These are phyloP conservation scores for Myrmophylax atrothorax DNA, from an alignment of 2,113 vertebrate genomes.

Conservation along the genomic window DNA sequence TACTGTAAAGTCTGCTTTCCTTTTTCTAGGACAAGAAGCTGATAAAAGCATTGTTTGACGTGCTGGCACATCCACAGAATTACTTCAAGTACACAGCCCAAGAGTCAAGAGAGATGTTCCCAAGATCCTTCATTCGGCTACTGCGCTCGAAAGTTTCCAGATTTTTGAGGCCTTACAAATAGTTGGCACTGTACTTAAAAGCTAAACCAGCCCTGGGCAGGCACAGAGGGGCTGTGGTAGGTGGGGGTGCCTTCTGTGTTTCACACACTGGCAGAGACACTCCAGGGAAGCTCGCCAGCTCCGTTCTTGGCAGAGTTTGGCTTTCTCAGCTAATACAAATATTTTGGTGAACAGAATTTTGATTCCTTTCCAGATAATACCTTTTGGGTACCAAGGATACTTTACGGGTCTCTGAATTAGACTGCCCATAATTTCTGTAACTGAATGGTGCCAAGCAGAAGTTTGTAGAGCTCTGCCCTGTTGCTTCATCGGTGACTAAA, in stretches of 20 bases:
- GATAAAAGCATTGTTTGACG: conserved; percentile 96
- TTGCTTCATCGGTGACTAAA: background rate
- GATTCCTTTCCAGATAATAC: conserved; percentile 59
- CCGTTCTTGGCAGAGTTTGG: conserved; percentile 49
- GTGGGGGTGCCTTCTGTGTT: conserved; percentile 23
- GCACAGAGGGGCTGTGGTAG: conserved; percentile 32
- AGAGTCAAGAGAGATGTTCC: conserved; percentile 99
- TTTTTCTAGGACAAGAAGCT: conserved; percentile 94
- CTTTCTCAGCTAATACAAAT: conserved; percentile 69
- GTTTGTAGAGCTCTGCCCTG: background rate
- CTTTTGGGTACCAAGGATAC: conserved; percentile 1
- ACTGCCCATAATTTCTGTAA: background rate
- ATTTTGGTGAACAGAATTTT: conserved; percentile 72
- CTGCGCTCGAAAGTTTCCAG: conserved; percentile 96
- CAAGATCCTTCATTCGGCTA: conserved; percentile 95
- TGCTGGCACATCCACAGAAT: conserved; percentile 96
- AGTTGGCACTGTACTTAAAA: conserved; percentile 15
- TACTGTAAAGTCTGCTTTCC: conserved; percentile 29
- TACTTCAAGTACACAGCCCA: conserved; percentile 99
- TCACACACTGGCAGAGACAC: conserved; percentile 13
- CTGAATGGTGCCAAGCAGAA: conserved; percentile 3
- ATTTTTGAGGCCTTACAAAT: conserved; percentile 92
- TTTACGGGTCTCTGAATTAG: background rate
- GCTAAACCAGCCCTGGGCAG: background rate
- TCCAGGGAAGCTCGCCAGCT: conserved; percentile 7